A percentile compares a stretch with the other conserved stretches of the same genome.
These are phyloP conservation scores for Eilema caniola DNA, from an alignment of 2,888 invertebrate genomes.

Conservation along the genomic window DNA sequence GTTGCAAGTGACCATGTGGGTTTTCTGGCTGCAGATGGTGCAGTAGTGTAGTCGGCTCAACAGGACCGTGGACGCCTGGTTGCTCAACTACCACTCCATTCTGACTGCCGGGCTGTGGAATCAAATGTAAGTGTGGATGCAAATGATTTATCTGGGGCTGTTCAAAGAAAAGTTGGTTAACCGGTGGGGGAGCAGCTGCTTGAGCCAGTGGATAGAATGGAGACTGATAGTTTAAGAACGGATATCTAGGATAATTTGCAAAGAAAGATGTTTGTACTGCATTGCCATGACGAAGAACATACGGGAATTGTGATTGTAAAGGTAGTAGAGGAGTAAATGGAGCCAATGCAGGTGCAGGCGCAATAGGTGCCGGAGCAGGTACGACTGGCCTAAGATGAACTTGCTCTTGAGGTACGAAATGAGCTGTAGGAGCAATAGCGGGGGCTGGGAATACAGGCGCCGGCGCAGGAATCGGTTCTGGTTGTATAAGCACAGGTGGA, in stretches of 20 bases:
- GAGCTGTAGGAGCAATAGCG: conserved; percentile 57
- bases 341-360: conserved; percentile 59
- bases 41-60: conserved; percentile 57
- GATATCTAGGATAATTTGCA: conserved; percentile 80
- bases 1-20: conserved; percentile 51
- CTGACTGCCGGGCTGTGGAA: conserved; percentile 55
- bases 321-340: conserved; percentile 58
- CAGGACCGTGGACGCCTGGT: conserved; percentile 51
- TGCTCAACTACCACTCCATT: conserved; percentile 63
- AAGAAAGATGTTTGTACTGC: conserved; percentile 80
- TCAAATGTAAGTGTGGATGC: conserved; percentile 65
- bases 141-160: conserved; percentile 69
- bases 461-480: conserved; percentile 49
- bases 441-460: conserved; percentile 53
- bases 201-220: conserved; percentile 61
- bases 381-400: conserved; percentile 65
- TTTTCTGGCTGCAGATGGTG: conserved; percentile 57
- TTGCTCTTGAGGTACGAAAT: conserved; percentile 59
- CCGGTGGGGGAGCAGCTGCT: conserved; percentile 53
- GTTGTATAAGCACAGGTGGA: conserved; percentile 57
- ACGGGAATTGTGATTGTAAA: conserved; percentile 67
- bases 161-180: conserved; percentile 54
- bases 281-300: conserved; percentile 78
- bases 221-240: conserved; percentile 70
- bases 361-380: conserved; percentile 61